phyloP scores from a whole-genome alignment of 1,140 invertebrate species.

The Drosophila jambulina region DNA sequence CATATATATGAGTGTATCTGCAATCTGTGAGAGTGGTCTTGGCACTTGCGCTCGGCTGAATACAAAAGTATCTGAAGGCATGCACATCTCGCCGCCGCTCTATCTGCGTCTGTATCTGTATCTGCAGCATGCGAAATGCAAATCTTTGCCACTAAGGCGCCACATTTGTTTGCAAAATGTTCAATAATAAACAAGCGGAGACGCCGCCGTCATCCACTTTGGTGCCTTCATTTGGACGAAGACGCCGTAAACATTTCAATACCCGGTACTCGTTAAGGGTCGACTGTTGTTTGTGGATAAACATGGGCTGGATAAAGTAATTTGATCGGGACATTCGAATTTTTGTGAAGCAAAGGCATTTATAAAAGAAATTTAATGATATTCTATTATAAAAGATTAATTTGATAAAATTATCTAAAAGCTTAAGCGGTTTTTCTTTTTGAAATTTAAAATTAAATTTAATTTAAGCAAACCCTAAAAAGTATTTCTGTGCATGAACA shows the following conservation, averaged over 20 bases:
- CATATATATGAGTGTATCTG: slow-evolving; percentile 9
- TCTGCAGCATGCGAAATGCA: slow-evolving; percentile 48
- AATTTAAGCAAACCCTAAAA: too few relatives aligned
- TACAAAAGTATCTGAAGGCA: slow-evolving; percentile 38
- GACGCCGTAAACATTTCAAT: slow-evolving; percentile 35
- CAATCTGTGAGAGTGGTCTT: slow-evolving; percentile 20
- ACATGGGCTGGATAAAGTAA: slow-evolving; percentile 20
- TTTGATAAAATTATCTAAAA: neutral
- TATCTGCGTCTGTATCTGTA: slow-evolving; percentile 14
- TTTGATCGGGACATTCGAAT: neutral
- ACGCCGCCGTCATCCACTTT: slow-evolving; percentile 58
- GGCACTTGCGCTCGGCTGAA: slow-evolving; percentile 16
- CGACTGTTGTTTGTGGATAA: slow-evolving; percentile 31
- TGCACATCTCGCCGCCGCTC: slow-evolving; percentile 31
- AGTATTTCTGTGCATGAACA: neutral
- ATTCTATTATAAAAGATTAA: neutral
- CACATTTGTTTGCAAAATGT: slow-evolving; percentile 63
- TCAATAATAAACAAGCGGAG: slow-evolving; percentile 71
- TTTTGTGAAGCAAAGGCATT: neutral
- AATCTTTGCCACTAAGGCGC: slow-evolving; percentile 53
- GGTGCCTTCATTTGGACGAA: slow-evolving; percentile 65
- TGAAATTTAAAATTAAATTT: too few relatives aligned
- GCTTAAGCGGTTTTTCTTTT: too few relatives aligned
- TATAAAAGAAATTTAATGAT: neutral
- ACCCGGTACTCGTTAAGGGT: slow-evolving; percentile 28